Conservation (phyloP, 2,113 vertebrate species). For the Phycodurus eques region DNA sequence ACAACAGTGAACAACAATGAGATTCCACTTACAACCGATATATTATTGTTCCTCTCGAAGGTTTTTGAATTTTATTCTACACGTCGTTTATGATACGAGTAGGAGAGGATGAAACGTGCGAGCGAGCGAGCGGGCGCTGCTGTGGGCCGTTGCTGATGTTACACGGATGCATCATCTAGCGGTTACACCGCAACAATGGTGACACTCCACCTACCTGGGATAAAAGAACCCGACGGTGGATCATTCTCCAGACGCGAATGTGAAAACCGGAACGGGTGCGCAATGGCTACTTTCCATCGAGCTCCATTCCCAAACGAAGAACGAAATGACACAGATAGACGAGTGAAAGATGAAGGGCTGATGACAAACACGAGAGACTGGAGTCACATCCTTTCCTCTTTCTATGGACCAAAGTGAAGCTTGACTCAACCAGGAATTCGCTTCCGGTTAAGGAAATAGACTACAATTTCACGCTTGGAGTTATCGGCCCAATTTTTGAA, state of each 20-base stretch:
- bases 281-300: slow-evolving; percentile 30
- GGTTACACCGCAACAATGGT: slow-evolving; percentile 49
- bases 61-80: neutral
- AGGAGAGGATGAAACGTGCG: neutral
- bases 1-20: neutral
- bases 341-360: slow-evolving; percentile 3
- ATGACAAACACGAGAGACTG: slow-evolving; percentile 12
- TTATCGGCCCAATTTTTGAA: neutral
- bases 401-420: slow-evolving; percentile 36
- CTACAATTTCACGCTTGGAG: no score
- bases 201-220: slow-evolving; percentile 64
- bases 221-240: slow-evolving; percentile 68
- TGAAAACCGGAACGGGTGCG: slow-evolving; percentile 4
- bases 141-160: slow-evolving; percentile 37
- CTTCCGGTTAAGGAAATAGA: neutral
- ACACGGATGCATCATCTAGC: slow-evolving; percentile 17
- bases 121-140: slow-evolving; percentile 1
- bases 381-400: slow-evolving; percentile 55
- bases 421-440: rapidly evolving
- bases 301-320: slow-evolving; percentile 41
- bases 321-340: slow-evolving; percentile 29
- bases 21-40: neutral
- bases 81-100: neutral
- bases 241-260: slow-evolving; percentile 62
- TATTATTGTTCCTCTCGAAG: neutral